Evolutionary conservation across 2,888 invertebrate species (phyloP).

Genomic region (Antheraea assamensis): DNA sequence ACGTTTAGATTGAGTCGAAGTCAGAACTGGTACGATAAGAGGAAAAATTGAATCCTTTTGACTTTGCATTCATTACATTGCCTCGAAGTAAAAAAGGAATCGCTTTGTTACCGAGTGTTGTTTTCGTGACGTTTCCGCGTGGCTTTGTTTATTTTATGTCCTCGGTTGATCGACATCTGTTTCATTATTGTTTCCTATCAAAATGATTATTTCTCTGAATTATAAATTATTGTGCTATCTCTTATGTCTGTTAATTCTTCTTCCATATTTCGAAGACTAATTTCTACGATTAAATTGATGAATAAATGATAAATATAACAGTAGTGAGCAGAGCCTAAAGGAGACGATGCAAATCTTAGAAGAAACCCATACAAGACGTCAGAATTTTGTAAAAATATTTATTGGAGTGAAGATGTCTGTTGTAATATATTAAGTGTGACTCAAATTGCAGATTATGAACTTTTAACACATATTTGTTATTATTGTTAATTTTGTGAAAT

Average conservation of each 20-base stretch:
- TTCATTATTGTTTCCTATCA: neutral
- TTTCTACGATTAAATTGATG: too few relatives aligned
- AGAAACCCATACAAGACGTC: too few relatives aligned
- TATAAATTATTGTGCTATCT: neutral
- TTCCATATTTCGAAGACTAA: too few relatives aligned
- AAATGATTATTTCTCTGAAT: neutral
- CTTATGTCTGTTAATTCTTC: neutral
- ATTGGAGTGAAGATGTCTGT: too few relatives aligned
- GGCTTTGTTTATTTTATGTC: constrained; percentile 14
- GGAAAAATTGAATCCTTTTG: constrained; percentile 36
- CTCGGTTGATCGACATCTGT: neutral
- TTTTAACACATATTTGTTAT: too few relatives aligned
- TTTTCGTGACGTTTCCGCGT: constrained; percentile 32
- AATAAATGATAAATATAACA: too few relatives aligned
- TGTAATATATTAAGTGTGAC: too few relatives aligned
- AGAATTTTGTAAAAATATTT: too few relatives aligned
- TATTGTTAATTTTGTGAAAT: too few relatives aligned
- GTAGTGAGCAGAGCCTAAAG: too few relatives aligned
- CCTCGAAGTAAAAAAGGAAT: constrained; percentile 38
- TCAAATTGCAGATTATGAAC: too few relatives aligned
- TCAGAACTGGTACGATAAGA: constrained; percentile 21
- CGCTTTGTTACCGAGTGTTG: constrained; percentile 30
- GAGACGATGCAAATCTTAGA: too few relatives aligned
- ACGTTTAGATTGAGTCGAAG: constrained; percentile 20
- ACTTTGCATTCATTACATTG: constrained; percentile 24